Percentiles rank a stretch among this genome's conserved stretches.
phyloP scores from a whole-genome alignment of 2,113 vertebrate genomes.

The crab-eating macaque (Macaca fascicularis) region T2T-MFA8v1.1 NC_088387.1:91838501-91839000 shows the following conservation, averaged over 20 bases:
- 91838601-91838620: too few relatives aligned
- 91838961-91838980: neutral
- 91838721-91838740: neutral
- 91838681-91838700: neutral
- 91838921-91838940: neutral
- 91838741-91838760: neutral
- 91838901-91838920: neutral
- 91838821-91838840: too few relatives aligned
- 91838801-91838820: neutral
- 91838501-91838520: neutral
- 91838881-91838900: too few relatives aligned
- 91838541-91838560: neutral
- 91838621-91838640: rapidly evolving
- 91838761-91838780: neutral
- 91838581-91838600: neutral
- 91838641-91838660: neutral
- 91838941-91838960: neutral
- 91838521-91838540: neutral
- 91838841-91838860: neutral
- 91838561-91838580: neutral
- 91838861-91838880: neutral
- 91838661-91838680: neutral
- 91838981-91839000: neutral
- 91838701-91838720: neutral
- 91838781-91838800: neutral